Evolutionary conservation across 2,888 invertebrate species (phyloP).

Genomic region (Hemithea aestivaria): DNA sequence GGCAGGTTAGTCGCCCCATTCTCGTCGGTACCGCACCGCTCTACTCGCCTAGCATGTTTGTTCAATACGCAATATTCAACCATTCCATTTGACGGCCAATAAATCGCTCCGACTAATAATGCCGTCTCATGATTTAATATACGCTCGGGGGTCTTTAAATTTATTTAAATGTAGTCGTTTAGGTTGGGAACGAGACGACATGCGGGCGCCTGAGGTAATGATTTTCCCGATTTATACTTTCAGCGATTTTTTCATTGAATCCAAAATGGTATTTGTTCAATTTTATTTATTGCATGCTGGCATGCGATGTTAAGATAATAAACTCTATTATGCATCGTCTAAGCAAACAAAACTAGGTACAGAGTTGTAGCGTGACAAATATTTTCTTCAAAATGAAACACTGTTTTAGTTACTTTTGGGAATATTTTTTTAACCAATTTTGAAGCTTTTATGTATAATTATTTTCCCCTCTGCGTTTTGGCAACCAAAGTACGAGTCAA

Average conservation of each 20-base stretch:
- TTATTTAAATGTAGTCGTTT: slow-evolving; percentile 41
- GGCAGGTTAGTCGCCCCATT: slow-evolving; percentile 44
- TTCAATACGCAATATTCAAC: slow-evolving; percentile 43
- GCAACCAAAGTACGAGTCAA: too few species aligned
- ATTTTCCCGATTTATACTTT: slow-evolving; percentile 16
- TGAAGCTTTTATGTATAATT: too few species aligned
- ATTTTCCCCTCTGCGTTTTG: too few species aligned
- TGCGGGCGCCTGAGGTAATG: slow-evolving; percentile 21
- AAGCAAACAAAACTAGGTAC: too few species aligned
- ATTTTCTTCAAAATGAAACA: too few species aligned
- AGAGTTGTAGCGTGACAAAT: too few species aligned
- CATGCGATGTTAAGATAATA: neutral
- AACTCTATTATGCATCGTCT: too few species aligned
- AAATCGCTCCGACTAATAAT: slow-evolving; percentile 40
- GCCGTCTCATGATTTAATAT: slow-evolving; percentile 41
- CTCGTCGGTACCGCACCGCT: slow-evolving; percentile 25
- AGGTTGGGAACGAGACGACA: slow-evolving; percentile 23
- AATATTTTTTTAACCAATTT: too few species aligned
- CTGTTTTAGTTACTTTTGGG: too few species aligned
- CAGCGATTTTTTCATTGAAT: slow-evolving; percentile 1
- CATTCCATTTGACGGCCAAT: slow-evolving; percentile 42
- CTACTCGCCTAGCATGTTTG: slow-evolving; percentile 39
- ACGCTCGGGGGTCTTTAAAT: slow-evolving; percentile 34
- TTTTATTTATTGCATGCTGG: neutral
- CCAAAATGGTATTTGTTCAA: neutral